Evolutionary conservation across 1,140 invertebrate genomes (phyloP).

Genomic region (Sipha flava): DNA sequence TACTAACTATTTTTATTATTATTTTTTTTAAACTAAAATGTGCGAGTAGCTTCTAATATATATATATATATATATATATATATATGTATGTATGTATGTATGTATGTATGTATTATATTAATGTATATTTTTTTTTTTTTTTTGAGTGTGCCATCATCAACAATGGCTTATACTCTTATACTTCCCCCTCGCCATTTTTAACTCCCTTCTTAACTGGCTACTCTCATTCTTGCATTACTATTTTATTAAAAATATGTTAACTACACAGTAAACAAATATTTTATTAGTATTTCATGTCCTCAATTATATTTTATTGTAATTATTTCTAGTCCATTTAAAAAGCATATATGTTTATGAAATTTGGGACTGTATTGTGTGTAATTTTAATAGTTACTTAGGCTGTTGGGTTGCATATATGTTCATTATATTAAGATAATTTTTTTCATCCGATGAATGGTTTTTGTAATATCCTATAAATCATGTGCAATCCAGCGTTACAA

Average conservation of each 20-base stretch:
- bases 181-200: slow-evolving; percentile 20
- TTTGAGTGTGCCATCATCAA: slow-evolving; percentile 15
- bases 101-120: no score
- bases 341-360: slow-evolving; percentile 10
- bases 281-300: slow-evolving; percentile 27
- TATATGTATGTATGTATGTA: no score
- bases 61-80: no score
- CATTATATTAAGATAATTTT: background rate
- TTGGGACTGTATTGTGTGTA: slow-evolving; percentile 29
- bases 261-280: slow-evolving; percentile 29
- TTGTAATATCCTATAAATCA: background rate
- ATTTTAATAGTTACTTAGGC: slow-evolving; percentile 28
- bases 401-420: slow-evolving; percentile 21
- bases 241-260: slow-evolving; percentile 31
- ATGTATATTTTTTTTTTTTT: slow-evolving; percentile 1
- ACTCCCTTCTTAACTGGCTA: slow-evolving; percentile 22
- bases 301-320: slow-evolving; percentile 25
- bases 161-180: slow-evolving; percentile 13
- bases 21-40: slow-evolving; percentile 13
- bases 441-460: background rate
- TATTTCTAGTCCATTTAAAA: slow-evolving; percentile 30
- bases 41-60: slow-evolving; percentile 25
- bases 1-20: slow-evolving; percentile 27
- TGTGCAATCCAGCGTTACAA: slow-evolving; percentile 18
- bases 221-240: slow-evolving; percentile 33